phyloP scores from a whole-genome alignment of 2,797 vertebrate species.

The Naso thynnoides region DNA sequence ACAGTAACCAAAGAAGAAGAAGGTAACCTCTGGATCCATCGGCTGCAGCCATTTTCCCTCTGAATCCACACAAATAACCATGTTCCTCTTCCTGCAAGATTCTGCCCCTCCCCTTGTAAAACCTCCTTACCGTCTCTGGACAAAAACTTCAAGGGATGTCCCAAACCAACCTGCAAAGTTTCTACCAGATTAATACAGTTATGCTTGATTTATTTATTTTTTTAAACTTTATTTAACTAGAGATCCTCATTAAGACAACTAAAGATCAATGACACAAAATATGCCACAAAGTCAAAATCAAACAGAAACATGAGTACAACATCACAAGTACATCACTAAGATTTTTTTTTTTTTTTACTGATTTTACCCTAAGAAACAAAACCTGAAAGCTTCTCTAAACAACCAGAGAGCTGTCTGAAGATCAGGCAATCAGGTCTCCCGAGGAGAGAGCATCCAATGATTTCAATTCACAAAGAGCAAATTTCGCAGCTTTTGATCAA shows the following conservation, averaged over 20 bases:
- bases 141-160: slow-evolving; percentile 52
- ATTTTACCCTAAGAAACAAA: not conserved
- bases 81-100: slow-evolving; percentile 5
- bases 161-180: not conserved
- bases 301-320: not conserved
- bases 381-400: no score
- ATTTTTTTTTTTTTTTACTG: no score
- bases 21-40: slow-evolving; percentile 87
- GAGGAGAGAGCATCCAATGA: no score
- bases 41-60: slow-evolving; percentile 12
- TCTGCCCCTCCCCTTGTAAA: slow-evolving; percentile 10
- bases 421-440: not conserved
- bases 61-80: slow-evolving; percentile 11
- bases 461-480: no score
- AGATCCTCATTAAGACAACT: not conserved
- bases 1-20: slow-evolving; percentile 84
- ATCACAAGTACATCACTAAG: not conserved
- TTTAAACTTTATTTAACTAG: not conserved
- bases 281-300: no score
- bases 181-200: not conserved
- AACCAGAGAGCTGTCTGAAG: not conserved
- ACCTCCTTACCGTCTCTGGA: not conserved
- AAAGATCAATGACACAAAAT: not conserved
- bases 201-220: not conserved
- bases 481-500: not conserved